These are phyloP conservation scores for Catharus bicknelli DNA, from an alignment of 2,113 vertebrate genomes.

Conservation along the genomic window DNA sequence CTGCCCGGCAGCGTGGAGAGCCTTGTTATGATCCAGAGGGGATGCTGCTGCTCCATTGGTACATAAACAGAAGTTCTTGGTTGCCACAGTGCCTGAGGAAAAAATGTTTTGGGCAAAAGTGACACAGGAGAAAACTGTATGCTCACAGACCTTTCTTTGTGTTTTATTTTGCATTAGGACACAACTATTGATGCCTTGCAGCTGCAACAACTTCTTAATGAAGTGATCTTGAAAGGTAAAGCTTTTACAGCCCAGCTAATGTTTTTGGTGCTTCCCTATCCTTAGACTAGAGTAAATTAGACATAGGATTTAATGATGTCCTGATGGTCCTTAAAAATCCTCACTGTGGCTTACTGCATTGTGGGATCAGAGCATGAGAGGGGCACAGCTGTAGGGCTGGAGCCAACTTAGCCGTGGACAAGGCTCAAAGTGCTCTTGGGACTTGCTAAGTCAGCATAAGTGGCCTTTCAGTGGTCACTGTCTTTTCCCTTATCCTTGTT, in stretches of 20 bases:
- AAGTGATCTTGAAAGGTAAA: slow-evolving; percentile 72
- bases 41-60: neutral
- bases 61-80: neutral
- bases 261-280: neutral
- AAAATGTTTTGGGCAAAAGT: neutral
- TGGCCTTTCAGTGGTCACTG: neutral
- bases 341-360: neutral
- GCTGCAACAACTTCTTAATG: slow-evolving; percentile 75
- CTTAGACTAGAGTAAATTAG: neutral
- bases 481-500: neutral
- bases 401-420: neutral
- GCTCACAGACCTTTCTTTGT: neutral
- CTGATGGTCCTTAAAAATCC: neutral
- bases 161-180: slow-evolving; percentile 42
- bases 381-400: neutral
- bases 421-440: neutral
- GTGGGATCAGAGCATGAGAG: neutral
- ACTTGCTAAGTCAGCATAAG: neutral
- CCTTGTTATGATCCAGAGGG: rapidly evolving
- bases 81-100: neutral
- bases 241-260: neutral
- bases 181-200: slow-evolving; percentile 62
- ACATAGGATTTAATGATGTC: neutral
- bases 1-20: rapidly evolving
- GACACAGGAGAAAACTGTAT: neutral